phyloP scores from a whole-genome alignment of 2,888 invertebrate species.

The Microplitis deprimator region DNA sequence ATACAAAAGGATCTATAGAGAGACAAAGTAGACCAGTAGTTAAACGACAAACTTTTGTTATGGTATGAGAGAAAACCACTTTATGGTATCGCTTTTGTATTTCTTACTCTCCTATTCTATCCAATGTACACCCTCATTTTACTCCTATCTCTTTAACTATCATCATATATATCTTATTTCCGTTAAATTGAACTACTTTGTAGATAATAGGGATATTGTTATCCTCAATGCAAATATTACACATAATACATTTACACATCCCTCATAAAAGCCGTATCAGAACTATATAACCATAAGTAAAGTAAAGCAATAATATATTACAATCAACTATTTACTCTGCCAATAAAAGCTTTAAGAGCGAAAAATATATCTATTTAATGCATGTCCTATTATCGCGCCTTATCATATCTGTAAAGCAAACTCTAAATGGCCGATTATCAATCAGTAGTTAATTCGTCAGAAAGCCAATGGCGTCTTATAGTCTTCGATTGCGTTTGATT shows the following conservation, averaged over 20 bases:
- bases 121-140: slow-evolving; percentile 7
- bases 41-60: slow-evolving; percentile 4
- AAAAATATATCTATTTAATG: no score
- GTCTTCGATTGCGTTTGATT: no score
- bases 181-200: slow-evolving; percentile 16
- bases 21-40: slow-evolving; percentile 16
- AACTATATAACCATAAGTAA: no score
- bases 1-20: slow-evolving; percentile 12
- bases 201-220: slow-evolving; percentile 3
- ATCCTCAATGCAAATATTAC: slow-evolving; percentile 7
- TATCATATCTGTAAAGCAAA: no score
- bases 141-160: slow-evolving; percentile 6
- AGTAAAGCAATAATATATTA: no score
- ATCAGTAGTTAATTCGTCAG: no score
- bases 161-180: background rate
- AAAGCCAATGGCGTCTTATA: no score
- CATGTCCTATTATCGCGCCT: no score
- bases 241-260: background rate
- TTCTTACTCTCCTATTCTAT: background rate
- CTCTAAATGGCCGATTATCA: no score
- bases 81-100: slow-evolving; percentile 15
- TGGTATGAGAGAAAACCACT: slow-evolving; percentile 15
- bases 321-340: no score
- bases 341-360: no score
- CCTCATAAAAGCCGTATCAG: background rate